These are phyloP conservation scores for Coluber constrictor DNA, from an alignment of 2,797 vertebrate species.

Conservation along the genomic window DNA sequence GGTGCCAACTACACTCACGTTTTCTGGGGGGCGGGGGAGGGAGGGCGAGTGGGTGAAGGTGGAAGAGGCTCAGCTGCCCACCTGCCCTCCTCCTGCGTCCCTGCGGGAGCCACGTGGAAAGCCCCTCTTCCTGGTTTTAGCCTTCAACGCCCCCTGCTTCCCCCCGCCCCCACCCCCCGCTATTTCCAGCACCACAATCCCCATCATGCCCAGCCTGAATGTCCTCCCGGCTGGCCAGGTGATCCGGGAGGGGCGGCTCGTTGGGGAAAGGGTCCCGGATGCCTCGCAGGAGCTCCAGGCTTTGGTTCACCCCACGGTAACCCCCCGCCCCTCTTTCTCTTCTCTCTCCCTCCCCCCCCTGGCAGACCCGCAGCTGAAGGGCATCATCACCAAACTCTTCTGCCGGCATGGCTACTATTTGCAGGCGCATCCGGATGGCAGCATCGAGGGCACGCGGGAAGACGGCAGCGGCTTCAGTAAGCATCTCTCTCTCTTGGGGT, in stretches of 20 bases:
- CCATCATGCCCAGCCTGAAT: neutral
- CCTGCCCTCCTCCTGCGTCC: neutral
- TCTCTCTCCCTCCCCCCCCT: neutral
- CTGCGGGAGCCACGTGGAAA: neutral
- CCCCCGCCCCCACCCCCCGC: no score
- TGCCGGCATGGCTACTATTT: neutral
- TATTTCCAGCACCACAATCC: no score
- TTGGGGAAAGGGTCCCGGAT: neutral
- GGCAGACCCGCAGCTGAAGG: neutral
- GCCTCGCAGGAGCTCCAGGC: neutral
- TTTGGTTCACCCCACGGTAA: neutral
- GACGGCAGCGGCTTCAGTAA: neutral
- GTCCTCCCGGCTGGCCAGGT: no score
- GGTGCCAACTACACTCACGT: no score
- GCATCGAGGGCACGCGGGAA: neutral
- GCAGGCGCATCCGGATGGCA: neutral
- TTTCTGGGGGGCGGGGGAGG: no score
- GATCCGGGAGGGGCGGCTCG: fast-evolving
- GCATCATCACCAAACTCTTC: neutral
- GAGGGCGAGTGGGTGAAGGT: no score
- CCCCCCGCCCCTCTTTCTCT: neutral
- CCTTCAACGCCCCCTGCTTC: no score
- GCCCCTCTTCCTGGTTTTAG: neutral
- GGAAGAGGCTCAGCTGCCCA: neutral
- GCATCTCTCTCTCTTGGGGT: neutral